Evolutionary conservation across 2,113 vertebrate genomes (phyloP), one percentile per base, ranked within the genome.

Genomic region (Phylloscopus trochiloides): DNA sequence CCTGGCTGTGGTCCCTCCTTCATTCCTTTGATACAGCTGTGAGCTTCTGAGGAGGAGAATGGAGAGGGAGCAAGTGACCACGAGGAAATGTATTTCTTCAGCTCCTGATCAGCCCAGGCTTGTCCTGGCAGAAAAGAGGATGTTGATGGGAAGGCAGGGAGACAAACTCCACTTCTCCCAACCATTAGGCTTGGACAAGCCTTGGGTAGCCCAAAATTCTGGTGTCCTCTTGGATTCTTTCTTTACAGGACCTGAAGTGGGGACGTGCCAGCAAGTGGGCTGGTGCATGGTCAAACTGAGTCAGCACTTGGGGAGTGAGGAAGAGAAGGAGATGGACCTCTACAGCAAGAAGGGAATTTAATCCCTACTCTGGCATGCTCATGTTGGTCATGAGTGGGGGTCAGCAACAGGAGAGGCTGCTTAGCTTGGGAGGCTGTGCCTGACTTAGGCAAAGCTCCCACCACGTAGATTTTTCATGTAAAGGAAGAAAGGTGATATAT

Each of bases 391-490:
- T 59, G 34, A 50, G 32, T 63, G 43, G 17, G 36, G 24, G 3
- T 42, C 76, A 89, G 75, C 86, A 77, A 47, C 17, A 31, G 31
- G 45, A 86, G 43, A 84, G 20, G n/a, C 70, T 94, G 48, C 40
- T 50, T 24, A 58, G 22, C 28, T 29, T 32, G 11, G 12, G 4
- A 6, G 1, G 1, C 10, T 6, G 10, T 29, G 13, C 25, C 32
- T 57, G 18, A 54, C 14, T 78, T 31, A 12, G 0, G 4, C 32
- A 42, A 61, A 61, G 21, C 14, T 70, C 63, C 34, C 48, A 62
- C 34, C 34, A 48, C 4, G 3, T 2, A 10, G 0, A 0, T 32
- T 3, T 80, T 54, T 54, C 29, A 4, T 6, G 52, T 70, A 15
- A 29, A 54, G 17, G 14, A 36, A 66, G 58, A 73, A 63, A 76